These are phyloP conservation scores for Diloba caeruleocephala DNA, from an alignment of 2,888 invertebrate genomes.

Conservation along the genomic window DNA sequence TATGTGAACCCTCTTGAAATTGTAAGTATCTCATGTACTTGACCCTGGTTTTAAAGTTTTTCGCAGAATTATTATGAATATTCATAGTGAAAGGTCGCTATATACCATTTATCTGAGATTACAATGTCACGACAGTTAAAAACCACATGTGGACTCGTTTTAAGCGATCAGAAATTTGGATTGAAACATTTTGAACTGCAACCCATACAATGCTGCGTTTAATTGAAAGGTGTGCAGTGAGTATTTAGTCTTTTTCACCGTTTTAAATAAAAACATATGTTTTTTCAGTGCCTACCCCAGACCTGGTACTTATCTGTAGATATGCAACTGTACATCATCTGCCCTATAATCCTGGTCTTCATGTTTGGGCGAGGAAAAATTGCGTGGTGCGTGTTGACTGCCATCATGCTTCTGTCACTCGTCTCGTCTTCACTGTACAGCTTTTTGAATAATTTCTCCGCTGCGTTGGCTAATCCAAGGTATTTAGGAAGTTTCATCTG, in stretches of 20 bases:
- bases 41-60: no score
- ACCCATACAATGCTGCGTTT: no score
- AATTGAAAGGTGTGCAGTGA: no score
- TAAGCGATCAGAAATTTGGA: no score
- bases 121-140: no score
- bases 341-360: slow-evolving; percentile 66
- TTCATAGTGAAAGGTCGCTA: no score
- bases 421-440: slow-evolving; percentile 66
- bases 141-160: no score
- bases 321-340: slow-evolving; percentile 68
- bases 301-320: slow-evolving; percentile 77
- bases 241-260: background rate
- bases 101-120: no score
- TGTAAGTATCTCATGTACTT: slow-evolving; percentile 63
- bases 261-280: background rate
- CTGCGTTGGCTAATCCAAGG: slow-evolving; percentile 71
- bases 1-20: slow-evolving; percentile 69
- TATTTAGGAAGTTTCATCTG: slow-evolving; percentile 63
- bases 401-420: slow-evolving; percentile 56
- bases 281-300: slow-evolving; percentile 69
- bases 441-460: slow-evolving; percentile 70
- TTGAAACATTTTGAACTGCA: no score
- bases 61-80: no score
- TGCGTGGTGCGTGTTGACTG: slow-evolving; percentile 61
- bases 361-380: slow-evolving; percentile 59